Base-by-base conservation (phyloP, 2,888 invertebrate species). In the Yponomeuta sedellus region DNA sequence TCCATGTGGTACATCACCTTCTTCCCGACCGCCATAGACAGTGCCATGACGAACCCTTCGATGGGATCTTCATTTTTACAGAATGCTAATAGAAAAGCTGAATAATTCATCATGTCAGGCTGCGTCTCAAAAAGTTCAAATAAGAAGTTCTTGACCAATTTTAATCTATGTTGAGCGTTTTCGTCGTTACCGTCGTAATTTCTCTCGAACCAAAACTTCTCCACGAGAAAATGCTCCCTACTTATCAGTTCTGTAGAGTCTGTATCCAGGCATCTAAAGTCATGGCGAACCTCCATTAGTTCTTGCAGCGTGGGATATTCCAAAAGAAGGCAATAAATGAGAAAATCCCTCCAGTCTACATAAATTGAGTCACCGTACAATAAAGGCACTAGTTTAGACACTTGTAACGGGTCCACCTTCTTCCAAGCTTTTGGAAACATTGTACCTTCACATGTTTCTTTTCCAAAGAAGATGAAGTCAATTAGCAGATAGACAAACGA, bases 261-360 rank as follows among this genome's bases (percentile, higher is more conserved):
- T 3, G 71, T 70, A 76, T 94, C 94, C 61, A 80, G 76, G 39
- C 84, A 84, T 44, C 91, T 78, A 68, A 93, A 93, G 8, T 75
- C 77, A 65, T 83, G 81, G 34, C 93, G 90, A 11, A 90, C 70
- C 19, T 83, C 75, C 59, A 94, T 74, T 66, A 94, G 75, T 70
- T 94, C 92, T 2, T 87, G 84, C 44, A 90, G 78, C 0, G 81
- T 89, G 0, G 94, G 94, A 76, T 86, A 92, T 61, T 84, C 80
- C 11, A 94, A 74, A 71, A 92, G 88, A 44, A 94, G 76, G 74
- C 92, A 93, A 73, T 92, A 92, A 70, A 94, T 84, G 12, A 94
- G 81, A 73, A 95, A 94, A 77, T 94, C 94, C 73, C 92, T 92
- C 94, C 94, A 95, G 72, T 94, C 93, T 11, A 94, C 74, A 69